Evolutionary conservation across 2,888 invertebrate genomes (phyloP).

Genomic region (Coenonympha glycerion): DNA sequence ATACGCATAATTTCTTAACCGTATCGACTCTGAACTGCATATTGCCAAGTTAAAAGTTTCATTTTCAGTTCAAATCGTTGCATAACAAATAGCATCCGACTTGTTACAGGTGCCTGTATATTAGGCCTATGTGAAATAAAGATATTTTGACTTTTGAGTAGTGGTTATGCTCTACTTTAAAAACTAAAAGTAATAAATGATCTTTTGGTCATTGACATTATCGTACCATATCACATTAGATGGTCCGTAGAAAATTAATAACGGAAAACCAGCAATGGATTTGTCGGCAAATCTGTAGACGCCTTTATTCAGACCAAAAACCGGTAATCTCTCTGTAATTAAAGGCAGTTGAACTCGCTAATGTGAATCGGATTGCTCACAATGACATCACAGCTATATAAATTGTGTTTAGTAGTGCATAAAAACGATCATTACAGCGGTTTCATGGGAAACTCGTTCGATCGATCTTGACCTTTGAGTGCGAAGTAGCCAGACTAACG

Average conservation of each 20-base stretch:
- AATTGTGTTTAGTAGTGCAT: background rate
- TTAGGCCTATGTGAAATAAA: too few species aligned
- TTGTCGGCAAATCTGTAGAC: background rate
- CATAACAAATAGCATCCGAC: too few species aligned
- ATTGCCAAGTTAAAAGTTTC: too few species aligned
- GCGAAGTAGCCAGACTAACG: background rate
- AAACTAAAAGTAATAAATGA: too few species aligned
- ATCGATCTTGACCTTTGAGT: conserved; percentile 2
- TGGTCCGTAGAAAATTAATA: background rate
- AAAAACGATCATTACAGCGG: background rate
- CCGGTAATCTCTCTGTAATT: background rate
- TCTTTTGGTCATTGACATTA: too few species aligned
- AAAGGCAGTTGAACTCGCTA: background rate
- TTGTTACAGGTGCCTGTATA: too few species aligned
- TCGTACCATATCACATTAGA: too few species aligned
- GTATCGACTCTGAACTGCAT: too few species aligned
- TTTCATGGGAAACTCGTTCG: conserved; percentile 3
- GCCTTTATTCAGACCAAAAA: background rate
- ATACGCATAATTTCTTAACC: too few species aligned
- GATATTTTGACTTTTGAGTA: too few species aligned
- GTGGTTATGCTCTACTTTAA: too few species aligned
- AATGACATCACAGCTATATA: background rate
- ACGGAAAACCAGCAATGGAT: background rate
- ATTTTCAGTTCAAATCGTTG: too few species aligned
- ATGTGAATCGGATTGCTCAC: conserved; percentile 2